Conservation (phyloP, 2,113 vertebrate species). For the Carassius auratus region DNA sequence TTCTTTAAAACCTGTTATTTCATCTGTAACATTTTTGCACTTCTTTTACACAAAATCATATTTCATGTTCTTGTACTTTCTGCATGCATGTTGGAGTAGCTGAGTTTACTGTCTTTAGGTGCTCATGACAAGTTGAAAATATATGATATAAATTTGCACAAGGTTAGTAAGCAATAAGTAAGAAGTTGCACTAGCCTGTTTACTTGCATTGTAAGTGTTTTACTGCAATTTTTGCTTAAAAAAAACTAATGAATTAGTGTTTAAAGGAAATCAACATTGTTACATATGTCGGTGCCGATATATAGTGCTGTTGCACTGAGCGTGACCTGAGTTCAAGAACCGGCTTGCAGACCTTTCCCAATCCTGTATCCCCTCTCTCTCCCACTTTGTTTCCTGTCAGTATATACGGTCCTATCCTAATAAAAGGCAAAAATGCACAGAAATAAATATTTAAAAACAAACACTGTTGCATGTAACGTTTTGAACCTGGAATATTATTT, state of each 20-base stretch:
- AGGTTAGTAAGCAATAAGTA: neutral
- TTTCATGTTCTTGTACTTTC: too few relatives aligned
- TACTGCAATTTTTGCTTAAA: neutral
- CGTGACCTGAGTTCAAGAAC: too few relatives aligned
- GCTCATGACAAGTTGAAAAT: neutral
- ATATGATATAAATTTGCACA: neutral
- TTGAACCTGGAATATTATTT: neutral
- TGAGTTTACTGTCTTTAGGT: neutral
- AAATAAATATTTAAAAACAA: too few relatives aligned
- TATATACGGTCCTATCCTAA: too few relatives aligned
- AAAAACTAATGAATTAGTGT: neutral
- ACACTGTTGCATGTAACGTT: neutral
- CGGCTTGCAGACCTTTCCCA: too few relatives aligned
- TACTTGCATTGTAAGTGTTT: too few relatives aligned
- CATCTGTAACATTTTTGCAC: neutral
- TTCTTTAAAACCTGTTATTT: neutral
- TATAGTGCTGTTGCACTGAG: too few relatives aligned
- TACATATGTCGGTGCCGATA: neutral
- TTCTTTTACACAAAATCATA: neutral
- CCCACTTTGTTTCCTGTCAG: too few relatives aligned
- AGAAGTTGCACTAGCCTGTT: too few relatives aligned
- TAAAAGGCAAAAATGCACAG: too few relatives aligned
- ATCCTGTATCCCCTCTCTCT: too few relatives aligned
- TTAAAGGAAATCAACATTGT: neutral
- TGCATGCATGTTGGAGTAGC: neutral